Evolutionary conservation across 1,140 invertebrate species (phyloP).

Genomic region (Brachionus calyciflorus): DNA sequence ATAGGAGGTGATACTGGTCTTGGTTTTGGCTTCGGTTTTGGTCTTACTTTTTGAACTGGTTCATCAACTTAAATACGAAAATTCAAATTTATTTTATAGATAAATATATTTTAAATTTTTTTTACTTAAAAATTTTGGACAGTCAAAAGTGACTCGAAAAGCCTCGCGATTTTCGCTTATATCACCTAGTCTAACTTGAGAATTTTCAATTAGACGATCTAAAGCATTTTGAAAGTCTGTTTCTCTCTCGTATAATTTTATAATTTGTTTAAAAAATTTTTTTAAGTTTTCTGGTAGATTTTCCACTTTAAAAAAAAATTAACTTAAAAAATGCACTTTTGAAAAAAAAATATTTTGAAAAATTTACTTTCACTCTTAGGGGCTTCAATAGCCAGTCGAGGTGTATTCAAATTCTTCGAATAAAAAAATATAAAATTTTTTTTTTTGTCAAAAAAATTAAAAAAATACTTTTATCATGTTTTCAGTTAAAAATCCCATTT

Average conservation of each 20-base stretch:
- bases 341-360: background rate
- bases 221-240: slow-evolving; percentile 11
- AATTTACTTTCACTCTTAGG: slow-evolving; percentile 18
- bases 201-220: slow-evolving; percentile 28
- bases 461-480: slow-evolving; percentile 55
- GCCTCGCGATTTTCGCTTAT: background rate
- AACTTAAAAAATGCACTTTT: background rate
- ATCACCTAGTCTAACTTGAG: background rate
- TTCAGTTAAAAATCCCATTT: slow-evolving; percentile 57
- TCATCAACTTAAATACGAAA: slow-evolving; percentile 6
- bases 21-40: slow-evolving; percentile 49
- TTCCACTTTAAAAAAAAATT: background rate
- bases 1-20: slow-evolving; percentile 51
- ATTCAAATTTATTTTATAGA: background rate
- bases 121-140: slow-evolving; percentile 43
- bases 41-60: background rate
- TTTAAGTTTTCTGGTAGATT: slow-evolving; percentile 12
- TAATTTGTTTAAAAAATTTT: slow-evolving; percentile 46
- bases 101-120: background rate
- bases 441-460: slow-evolving; percentile 1
- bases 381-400: background rate
- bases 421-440: background rate
- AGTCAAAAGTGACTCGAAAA: slow-evolving; percentile 19
- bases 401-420: slow-evolving; percentile 31
- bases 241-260: slow-evolving; percentile 37